Evolutionary conservation across 1,140 invertebrate genomes (phyloP).

Genomic region (Diabrotica virgifera): DNA sequence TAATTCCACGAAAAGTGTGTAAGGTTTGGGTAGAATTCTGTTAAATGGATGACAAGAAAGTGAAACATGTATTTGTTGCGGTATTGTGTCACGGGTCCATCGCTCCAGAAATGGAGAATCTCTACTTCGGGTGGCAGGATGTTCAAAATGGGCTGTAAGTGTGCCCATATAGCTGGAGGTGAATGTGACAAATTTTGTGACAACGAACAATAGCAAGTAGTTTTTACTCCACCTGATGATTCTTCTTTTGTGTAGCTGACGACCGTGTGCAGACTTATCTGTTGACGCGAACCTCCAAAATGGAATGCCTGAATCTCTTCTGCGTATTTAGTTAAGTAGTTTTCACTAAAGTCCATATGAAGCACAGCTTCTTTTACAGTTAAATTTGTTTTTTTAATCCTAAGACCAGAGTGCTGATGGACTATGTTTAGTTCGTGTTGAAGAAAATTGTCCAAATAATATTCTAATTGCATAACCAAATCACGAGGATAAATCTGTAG

Average conservation of each 20-base stretch:
- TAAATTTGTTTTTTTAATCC: slow-evolving; percentile 33
- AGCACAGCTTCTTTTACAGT: slow-evolving; percentile 27
- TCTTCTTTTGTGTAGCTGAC: slow-evolving; percentile 30
- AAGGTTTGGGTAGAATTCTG: slow-evolving; percentile 5
- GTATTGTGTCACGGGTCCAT: slow-evolving; percentile 29
- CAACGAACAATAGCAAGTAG: background rate
- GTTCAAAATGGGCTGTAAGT: slow-evolving; percentile 5
- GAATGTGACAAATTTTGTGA: background rate
- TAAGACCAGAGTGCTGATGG: slow-evolving; percentile 31
- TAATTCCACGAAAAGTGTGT: slow-evolving; percentile 14
- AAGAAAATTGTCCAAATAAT: no score
- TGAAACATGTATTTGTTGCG: slow-evolving; percentile 28
- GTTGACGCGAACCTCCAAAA: slow-evolving; percentile 40
- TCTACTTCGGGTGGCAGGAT: background rate
- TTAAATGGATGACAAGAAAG: background rate
- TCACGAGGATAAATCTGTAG: background rate
- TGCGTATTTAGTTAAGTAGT: slow-evolving; percentile 38
- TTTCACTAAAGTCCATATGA: slow-evolving; percentile 36
- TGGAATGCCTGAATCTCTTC: slow-evolving; percentile 40
- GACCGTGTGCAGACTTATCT: slow-evolving; percentile 40
- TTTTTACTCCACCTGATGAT: background rate
- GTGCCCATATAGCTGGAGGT: slow-evolving; percentile 6
- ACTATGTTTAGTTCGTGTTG: slow-evolving; percentile 15
- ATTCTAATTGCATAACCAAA: background rate
- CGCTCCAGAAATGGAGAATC: slow-evolving; percentile 23